These are phyloP conservation scores for Hyphantria cunea DNA, from an alignment of 1,140 invertebrate genomes.

Conservation along the genomic window DNA sequence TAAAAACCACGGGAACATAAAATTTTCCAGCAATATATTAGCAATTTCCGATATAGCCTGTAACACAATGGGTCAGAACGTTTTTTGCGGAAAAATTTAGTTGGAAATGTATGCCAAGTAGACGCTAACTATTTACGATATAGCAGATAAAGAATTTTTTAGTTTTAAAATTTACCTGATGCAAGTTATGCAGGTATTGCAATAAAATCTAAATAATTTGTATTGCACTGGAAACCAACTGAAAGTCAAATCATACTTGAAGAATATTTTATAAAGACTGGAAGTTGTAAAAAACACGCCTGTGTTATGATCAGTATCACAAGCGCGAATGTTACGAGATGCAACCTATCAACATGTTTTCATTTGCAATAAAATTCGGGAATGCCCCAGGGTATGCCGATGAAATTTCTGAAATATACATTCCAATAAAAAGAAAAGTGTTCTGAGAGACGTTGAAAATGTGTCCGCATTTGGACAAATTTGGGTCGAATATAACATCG, in stretches of 20 bases:
- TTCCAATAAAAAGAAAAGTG: conserved; percentile 62
- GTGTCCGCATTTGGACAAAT: conserved; percentile 65
- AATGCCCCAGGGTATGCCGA: conserved; percentile 39
- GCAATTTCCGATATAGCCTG: conserved; percentile 65
- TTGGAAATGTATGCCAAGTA: conserved; percentile 28
- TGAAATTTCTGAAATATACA: conserved; percentile 59
- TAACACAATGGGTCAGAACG: conserved; percentile 21
- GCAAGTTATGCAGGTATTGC: no score
- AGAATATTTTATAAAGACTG: not conserved
- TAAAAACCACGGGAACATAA: conserved; percentile 71
- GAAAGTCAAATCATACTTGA: not conserved
- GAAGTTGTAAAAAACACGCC: conserved; percentile 1
- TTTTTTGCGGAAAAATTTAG: conserved; percentile 31
- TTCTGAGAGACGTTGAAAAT: conserved; percentile 58
- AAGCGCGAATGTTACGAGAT: conserved; percentile 24
- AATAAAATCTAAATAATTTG: no score
- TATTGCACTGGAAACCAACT: no score
- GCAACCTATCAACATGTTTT: conserved; percentile 37
- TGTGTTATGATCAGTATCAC: conserved; percentile 18
- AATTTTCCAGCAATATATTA: conserved; percentile 67
- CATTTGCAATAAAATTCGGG: conserved; percentile 49
- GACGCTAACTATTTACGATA: conserved; percentile 14
- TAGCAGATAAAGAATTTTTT: conserved; percentile 12
- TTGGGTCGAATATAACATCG: conserved; percentile 62
- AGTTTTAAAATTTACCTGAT: not conserved